phyloP scores from a whole-genome alignment of 2,888 invertebrate species.

The Mycalesis mineus region DNA sequence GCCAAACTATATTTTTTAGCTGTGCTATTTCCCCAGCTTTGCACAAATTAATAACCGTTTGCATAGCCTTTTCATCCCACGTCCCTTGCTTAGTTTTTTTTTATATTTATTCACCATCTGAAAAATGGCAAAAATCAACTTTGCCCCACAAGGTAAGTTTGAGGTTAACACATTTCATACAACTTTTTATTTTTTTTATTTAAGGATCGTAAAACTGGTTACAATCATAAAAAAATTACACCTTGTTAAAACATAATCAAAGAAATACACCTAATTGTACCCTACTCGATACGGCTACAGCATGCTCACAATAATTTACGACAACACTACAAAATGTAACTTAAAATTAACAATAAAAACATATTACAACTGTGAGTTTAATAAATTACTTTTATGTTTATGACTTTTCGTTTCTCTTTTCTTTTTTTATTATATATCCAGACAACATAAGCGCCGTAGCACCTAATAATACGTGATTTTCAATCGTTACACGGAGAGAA shows the following conservation, averaged over 20 bases:
- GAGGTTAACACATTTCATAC: slow-evolving; percentile 7
- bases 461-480: slow-evolving; percentile 9
- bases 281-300: no score
- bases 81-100: slow-evolving; percentile 27
- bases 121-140: slow-evolving; percentile 20
- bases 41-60: slow-evolving; percentile 29
- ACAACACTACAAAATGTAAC: no score
- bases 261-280: no score
- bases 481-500: slow-evolving; percentile 9
- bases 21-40: not conserved
- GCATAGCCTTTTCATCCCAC: slow-evolving; percentile 25
- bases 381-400: no score
- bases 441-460: slow-evolving; percentile 11
- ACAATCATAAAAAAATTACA: no score
- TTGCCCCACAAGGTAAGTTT: slow-evolving; percentile 16
- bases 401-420: not conserved
- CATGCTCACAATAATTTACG: no score
- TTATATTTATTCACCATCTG: no score
- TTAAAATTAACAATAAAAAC: no score
- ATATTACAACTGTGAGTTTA: no score
- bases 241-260: no score
- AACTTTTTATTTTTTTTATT: no score
- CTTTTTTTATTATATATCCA: slow-evolving; percentile 1
- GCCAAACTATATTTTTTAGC: not conserved
- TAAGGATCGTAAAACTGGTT: no score